Base-by-base conservation (phyloP, 2,888 invertebrate species). In the Ophioninae sp. region DNA sequence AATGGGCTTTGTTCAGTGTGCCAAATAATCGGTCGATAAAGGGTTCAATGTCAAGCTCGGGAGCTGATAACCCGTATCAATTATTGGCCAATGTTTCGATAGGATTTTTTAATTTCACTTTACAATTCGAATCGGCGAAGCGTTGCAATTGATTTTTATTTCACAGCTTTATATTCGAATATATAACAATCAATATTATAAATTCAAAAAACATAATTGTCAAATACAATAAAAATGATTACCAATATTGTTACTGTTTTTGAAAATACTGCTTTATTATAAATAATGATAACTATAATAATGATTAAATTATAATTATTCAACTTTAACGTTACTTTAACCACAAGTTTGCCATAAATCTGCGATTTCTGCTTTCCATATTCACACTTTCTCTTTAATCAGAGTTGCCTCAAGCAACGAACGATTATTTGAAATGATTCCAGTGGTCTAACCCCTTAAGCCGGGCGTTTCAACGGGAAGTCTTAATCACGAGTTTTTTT, bases 21-120 rank as follows among this genome's bases (percentile, higher is more conserved):
- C 79, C 79, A 85, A 79, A 85, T 81, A 84, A 76, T 71, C 85
- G 73, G 69, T 63, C 56, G 89, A 89, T 88, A 88, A 89, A 77
- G 81, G 82, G 86, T 89, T 89, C 89, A 90, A 88, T 89, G 90
- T 88, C 88, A 89, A 87, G 85, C 81, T 75, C 77, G 82, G 68
- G 30, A 44, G 67, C 22, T 64, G 84, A 81, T 81, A 84, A 69
- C 67, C 59, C 79, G 20, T 81, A 84, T 84, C 81, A 44, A 63
- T 68, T 58, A 67, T 72, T 79, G 44, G 39, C 67, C 83, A 37
- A 75, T 65, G 65, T 22, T 68, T 72, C 17, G 67, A 76, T 73
- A 41, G 58, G 41, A 71, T 51, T 39, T 68, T 63, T 2, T 13
- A 51, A 6, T 51, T 17, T 17, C 13, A 17, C 51, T 51, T 13